A percentile compares a stretch with the other conserved stretches of the same genome.
These are phyloP conservation scores for Manduca sexta DNA, from an alignment of 1,140 invertebrate genomes.

Conservation along the genomic window DNA sequence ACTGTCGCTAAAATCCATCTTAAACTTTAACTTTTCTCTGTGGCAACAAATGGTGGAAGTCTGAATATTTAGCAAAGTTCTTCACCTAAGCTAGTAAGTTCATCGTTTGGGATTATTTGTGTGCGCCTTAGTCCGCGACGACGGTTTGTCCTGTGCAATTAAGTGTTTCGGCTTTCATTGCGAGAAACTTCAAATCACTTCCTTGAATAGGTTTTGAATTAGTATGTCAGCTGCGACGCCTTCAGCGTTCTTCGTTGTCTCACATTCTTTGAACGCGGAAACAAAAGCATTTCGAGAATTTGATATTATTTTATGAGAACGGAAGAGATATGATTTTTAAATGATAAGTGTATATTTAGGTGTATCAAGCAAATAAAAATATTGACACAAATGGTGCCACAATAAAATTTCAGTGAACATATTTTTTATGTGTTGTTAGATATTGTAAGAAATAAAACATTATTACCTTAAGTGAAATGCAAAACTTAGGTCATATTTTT, in stretches of 20 bases:
- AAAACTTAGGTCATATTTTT: too few species aligned
- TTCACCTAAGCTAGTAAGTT: constrained; percentile 32
- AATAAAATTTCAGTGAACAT: too few species aligned
- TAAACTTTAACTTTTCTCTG: constrained; percentile 34
- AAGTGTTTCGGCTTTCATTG: constrained; percentile 56
- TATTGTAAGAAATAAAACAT: too few species aligned
- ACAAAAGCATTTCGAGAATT: too few species aligned
- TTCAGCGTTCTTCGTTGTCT: neutral
- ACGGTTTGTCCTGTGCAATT: constrained; percentile 45
- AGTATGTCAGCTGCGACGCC: constrained; percentile 13
- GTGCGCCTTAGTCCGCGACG: constrained; percentile 23
- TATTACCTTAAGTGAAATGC: too few species aligned
- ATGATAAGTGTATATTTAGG: too few species aligned
- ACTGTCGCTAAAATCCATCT: constrained; percentile 45
- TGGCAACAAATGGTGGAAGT: constrained; percentile 41
- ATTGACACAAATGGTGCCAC: too few species aligned
- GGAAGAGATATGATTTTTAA: too few species aligned
- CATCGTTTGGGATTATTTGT: constrained; percentile 35
- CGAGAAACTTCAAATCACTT: constrained; percentile 48
- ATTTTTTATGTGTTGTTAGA: too few species aligned
- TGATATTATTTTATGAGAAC: too few species aligned
- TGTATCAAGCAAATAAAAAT: too few species aligned
- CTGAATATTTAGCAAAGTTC: constrained; percentile 55
- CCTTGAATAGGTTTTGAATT: constrained; percentile 40
- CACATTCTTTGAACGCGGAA: constrained; percentile 1